Evolutionary conservation across 2,113 vertebrate species (phyloP).

Genomic region (Callionymus lyra): DNA sequence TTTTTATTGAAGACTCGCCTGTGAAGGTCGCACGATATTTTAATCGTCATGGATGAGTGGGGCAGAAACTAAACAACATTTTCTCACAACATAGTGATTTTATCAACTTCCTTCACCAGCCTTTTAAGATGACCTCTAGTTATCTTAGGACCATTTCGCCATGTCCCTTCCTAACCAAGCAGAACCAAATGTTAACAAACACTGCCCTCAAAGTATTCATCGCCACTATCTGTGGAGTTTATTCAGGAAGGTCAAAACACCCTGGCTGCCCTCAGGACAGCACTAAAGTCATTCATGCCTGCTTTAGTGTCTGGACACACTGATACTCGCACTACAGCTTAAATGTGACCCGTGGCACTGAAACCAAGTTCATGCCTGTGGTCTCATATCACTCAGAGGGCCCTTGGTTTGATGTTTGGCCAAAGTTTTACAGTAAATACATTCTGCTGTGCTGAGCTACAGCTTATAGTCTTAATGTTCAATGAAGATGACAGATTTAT

Average conservation of each 20-base stretch:
- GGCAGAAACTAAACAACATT: too few relatives aligned
- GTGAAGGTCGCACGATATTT: constrained; percentile 24
- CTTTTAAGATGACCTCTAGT: constrained; percentile 11
- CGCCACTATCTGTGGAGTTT: constrained; percentile 43
- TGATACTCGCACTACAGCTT: constrained; percentile 38
- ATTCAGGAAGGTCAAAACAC: constrained; percentile 41
- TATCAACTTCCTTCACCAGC: not conserved
- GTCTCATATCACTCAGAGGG: constrained; percentile 29
- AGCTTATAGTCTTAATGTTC: too few relatives aligned
- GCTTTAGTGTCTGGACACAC: constrained; percentile 53
- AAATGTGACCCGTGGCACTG: constrained; percentile 41
- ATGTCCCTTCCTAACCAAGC: constrained; percentile 20
- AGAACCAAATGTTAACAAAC: constrained; percentile 43
- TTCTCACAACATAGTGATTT: not conserved
- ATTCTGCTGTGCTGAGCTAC: not conserved
- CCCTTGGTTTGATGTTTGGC: constrained; percentile 21
- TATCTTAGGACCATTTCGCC: constrained; percentile 12
- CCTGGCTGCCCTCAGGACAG: constrained; percentile 50
- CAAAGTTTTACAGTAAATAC: constrained; percentile 6
- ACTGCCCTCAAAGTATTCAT: constrained; percentile 31
- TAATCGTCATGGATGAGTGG: constrained; percentile 4
- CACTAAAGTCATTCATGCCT: constrained; percentile 59
- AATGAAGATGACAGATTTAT: too few relatives aligned
- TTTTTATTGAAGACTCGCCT: too few relatives aligned
- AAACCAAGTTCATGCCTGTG: constrained; percentile 21